These are phyloP conservation scores for Apomyelois bistriatella DNA, from an alignment of 2,888 invertebrate genomes.

Conservation along the genomic window DNA sequence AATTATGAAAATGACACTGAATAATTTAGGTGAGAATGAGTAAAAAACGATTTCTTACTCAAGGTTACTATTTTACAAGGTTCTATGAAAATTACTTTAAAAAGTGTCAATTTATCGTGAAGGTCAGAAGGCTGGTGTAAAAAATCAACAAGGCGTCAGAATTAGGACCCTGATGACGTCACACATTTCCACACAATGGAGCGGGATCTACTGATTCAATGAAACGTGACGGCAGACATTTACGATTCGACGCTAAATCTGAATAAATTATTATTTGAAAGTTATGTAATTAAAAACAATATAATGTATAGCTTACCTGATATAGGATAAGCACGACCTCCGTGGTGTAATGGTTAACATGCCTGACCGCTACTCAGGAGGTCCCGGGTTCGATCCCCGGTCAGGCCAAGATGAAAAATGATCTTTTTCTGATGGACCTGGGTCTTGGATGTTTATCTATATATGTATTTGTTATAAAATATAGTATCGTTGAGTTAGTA, in stretches of 20 bases:
- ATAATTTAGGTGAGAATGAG: neutral
- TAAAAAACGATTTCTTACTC: neutral
- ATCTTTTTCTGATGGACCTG: too few species aligned
- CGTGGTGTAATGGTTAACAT: too few species aligned
- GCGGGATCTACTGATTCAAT: neutral
- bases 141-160: neutral
- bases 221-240: neutral
- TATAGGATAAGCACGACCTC: too few species aligned
- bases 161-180: neutral
- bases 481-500: too few species aligned
- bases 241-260: neutral
- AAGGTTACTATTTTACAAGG: neutral
- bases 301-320: too few species aligned
- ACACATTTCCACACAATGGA: slow-evolving; percentile 7
- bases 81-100: neutral
- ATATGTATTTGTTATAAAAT: too few species aligned
- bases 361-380: too few species aligned
- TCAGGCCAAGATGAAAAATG: too few species aligned
- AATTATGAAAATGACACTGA: neutral
- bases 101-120: neutral
- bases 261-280: too few species aligned
- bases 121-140: neutral
- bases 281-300: too few species aligned
- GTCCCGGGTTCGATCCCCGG: too few species aligned
- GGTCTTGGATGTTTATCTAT: too few species aligned